Evolutionary conservation across 2,113 vertebrate species (phyloP), one percentile per base, ranked within the genome.

Genomic region (Amia ocellicauda): DNA sequence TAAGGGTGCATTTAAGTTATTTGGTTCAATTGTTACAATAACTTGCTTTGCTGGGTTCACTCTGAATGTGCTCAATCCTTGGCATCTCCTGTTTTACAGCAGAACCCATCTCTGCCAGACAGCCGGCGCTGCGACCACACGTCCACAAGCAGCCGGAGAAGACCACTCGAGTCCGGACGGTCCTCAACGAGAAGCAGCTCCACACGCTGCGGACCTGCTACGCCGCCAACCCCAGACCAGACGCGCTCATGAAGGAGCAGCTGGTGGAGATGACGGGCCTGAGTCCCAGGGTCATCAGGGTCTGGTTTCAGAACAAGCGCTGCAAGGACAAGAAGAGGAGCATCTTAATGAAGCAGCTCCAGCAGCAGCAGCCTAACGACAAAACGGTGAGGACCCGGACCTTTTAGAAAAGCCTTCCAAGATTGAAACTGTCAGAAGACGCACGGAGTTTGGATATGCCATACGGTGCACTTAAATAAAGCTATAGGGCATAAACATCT

Each of bases 211-310:
- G 97, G 82, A 99, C 97, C 68, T 99, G 97, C 82, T 99, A 99
- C 51, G 97, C 96, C 31, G 97, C 97, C 75, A 99, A 99, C 81
- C 97, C 96, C 52, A 78, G 96, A 78, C 96, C 96, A 0, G 96
- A 99, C 8, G 97, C 97, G 0, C 94, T 99, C n/a, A 99, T 98
- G 96, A 99, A 99, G 84, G 96, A 99, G 82, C 96, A 99, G 67
- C 89, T 98, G 53, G 95, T 98, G 77, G 95, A 99, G 89, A 99
- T 99, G 97, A 99, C 97, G 1, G 92, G 96, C 67, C 93, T 99
- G 59, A 98, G 96, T 58, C 97, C 97, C 28, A 85, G 96, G 4
- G 96, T 98, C 69, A 99, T 98, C 85, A 87, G 97, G 50, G 97
- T 98, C 72, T 99, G 97, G 97, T 99, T 99, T 90, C 97, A 99